phyloP scores from a whole-genome alignment of 2,888 invertebrate genomes.

The Gryllus longicercus region DNA sequence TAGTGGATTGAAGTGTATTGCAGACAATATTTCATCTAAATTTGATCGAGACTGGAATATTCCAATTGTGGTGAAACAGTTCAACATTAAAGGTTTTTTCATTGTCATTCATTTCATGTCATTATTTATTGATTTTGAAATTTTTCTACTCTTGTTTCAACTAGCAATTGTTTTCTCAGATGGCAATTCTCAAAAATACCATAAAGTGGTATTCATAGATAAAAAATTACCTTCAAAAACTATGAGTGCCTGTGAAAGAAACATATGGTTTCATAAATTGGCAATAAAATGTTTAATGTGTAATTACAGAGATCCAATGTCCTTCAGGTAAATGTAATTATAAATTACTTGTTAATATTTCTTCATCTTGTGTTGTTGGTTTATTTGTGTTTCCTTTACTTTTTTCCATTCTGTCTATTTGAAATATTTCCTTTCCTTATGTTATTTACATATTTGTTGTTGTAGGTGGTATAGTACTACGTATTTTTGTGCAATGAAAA shows the following conservation, averaged over 20 bases:
- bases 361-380: no score
- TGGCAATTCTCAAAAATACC: background rate
- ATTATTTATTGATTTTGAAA: no score
- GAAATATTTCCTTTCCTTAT: no score
- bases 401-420: no score
- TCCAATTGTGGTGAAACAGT: background rate
- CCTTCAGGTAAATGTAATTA: background rate
- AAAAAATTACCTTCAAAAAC: constrained; percentile 21
- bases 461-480: no score
- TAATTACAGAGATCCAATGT: background rate
- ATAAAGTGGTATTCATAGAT: constrained; percentile 27
- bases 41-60: background rate
- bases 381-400: no score
- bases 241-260: constrained; percentile 21
- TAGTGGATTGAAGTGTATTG: constrained; percentile 24
- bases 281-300: constrained; percentile 21
- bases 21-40: constrained; percentile 2
- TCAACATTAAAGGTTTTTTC: background rate
- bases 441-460: no score
- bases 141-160: no score
- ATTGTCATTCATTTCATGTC: no score
- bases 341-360: no score
- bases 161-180: background rate
- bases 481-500: no score
- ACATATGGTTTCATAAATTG: constrained; percentile 24